A percentile compares a stretch with the other conserved stretches of the same genome.
phyloP scores from a whole-genome alignment of 2,797 vertebrate species.

The Enteromius thamalakanensis region DNA sequence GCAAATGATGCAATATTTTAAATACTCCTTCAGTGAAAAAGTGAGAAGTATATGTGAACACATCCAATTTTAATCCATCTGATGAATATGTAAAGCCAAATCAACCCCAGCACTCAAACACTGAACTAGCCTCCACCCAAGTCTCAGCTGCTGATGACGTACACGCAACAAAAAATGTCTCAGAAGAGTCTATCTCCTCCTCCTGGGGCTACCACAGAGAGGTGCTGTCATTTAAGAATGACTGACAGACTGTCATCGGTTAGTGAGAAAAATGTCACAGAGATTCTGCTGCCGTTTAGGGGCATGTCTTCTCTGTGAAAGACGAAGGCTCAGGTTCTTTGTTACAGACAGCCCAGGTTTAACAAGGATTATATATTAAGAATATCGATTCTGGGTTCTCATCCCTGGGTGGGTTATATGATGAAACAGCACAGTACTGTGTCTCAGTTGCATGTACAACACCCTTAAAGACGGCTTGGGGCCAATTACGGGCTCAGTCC shows the following conservation, averaged over 20 bases:
- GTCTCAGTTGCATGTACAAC: constrained; percentile 12
- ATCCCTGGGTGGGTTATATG: constrained; percentile 22
- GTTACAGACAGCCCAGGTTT: constrained; percentile 40
- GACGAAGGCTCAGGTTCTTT: constrained; percentile 23
- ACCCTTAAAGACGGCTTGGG: constrained; percentile 33
- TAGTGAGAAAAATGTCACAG: constrained; percentile 10
- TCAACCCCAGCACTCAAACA: neutral
- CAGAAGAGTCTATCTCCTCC: neutral
- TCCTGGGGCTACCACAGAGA: neutral
- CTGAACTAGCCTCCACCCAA: neutral
- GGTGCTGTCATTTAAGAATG: neutral
- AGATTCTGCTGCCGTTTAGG: constrained; percentile 26
- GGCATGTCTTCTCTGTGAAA: constrained; percentile 48
- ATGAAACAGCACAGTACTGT: constrained; percentile 8
- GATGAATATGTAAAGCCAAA: constrained; percentile 14
- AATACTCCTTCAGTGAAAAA: neutral
- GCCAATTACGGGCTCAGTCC: constrained; percentile 29
- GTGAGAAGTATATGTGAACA: neutral
- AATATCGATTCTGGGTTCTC: constrained; percentile 10
- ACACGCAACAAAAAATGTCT: neutral
- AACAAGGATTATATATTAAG: constrained; percentile 35
- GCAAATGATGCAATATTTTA: neutral
- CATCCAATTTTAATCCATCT: constrained; percentile 2
- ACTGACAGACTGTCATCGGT: constrained; percentile 3
- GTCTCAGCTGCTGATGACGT: neutral